These are phyloP conservation scores for Hipparchia semele DNA, from an alignment of 2,888 invertebrate genomes.

Conservation along the genomic window DNA sequence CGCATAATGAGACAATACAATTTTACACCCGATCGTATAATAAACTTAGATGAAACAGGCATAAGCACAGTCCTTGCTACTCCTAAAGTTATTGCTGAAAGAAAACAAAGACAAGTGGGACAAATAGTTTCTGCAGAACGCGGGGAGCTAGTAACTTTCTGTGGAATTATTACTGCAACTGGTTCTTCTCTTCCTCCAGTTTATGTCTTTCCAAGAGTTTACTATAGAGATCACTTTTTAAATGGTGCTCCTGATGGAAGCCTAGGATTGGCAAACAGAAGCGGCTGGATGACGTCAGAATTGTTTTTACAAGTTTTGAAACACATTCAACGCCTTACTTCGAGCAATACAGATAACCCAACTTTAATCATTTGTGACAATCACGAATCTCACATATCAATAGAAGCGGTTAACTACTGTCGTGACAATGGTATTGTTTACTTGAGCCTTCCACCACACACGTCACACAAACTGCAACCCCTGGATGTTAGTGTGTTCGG, in stretches of 20 bases:
- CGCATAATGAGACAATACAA: slow-evolving; percentile 13
- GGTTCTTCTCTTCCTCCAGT: not conserved
- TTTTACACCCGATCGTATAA: slow-evolving; percentile 18
- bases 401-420: not conserved
- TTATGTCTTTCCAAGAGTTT: not conserved
- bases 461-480: not conserved
- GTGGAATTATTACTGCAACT: not conserved
- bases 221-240: not conserved
- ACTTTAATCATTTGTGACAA: not conserved
- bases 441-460: not conserved
- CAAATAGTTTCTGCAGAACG: slow-evolving; percentile 18
- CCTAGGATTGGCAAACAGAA: not conserved
- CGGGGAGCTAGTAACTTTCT: slow-evolving; percentile 24
- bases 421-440: slow-evolving; percentile 2
- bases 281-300: not conserved
- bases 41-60: slow-evolving; percentile 16
- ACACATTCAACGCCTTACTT: not conserved
- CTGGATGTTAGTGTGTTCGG: not conserved
- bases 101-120: slow-evolving; percentile 22
- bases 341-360: not conserved
- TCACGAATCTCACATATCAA: not conserved
- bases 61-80: slow-evolving; percentile 10
- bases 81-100: slow-evolving; percentile 18
- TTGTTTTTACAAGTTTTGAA: not conserved
- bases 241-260: not conserved